Conservation (phyloP, 1,140 invertebrate species). For the Atta cephalotes region DNA sequence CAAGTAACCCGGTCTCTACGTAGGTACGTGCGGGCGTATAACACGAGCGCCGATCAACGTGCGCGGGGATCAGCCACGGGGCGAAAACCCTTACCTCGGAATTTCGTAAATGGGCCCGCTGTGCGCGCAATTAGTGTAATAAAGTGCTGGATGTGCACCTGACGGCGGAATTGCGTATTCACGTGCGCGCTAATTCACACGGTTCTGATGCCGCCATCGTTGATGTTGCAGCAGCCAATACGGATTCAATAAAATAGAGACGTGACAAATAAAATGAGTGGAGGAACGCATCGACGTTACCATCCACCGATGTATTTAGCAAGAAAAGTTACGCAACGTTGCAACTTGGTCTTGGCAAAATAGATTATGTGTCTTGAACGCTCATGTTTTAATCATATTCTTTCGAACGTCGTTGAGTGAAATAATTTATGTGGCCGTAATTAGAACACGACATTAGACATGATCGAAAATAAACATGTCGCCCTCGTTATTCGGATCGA, state of each 20-base stretch:
- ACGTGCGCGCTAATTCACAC: conserved; percentile 49
- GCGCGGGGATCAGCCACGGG: conserved; percentile 17
- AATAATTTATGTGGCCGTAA: background rate
- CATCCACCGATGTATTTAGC: background rate
- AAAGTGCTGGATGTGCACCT: conserved; percentile 64
- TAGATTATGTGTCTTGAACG: background rate
- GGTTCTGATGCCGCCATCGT: conserved; percentile 21
- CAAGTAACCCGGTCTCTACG: conserved; percentile 17
- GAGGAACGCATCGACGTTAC: conserved; percentile 18
- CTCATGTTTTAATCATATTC: background rate
- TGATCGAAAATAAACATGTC: background rate
- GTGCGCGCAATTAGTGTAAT: conserved; percentile 69
- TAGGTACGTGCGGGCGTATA: conserved; percentile 1
- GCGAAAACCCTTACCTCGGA: conserved; percentile 71
- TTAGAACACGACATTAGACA: background rate
- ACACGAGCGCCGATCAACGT: conserved; percentile 41
- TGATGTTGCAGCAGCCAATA: conserved; percentile 39
- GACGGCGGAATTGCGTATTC: conserved; percentile 57
- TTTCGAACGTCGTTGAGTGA: background rate
- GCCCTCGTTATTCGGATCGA: background rate
- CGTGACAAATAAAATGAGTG: conserved; percentile 26
- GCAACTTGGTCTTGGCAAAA: background rate
- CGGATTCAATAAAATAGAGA: conserved; percentile 25
- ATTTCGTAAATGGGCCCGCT: conserved; percentile 62
- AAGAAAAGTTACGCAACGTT: conserved; percentile 13